These are phyloP conservation scores for Rhinella marina DNA, from an alignment of 2,797 vertebrate species.

Conservation along the genomic window DNA sequence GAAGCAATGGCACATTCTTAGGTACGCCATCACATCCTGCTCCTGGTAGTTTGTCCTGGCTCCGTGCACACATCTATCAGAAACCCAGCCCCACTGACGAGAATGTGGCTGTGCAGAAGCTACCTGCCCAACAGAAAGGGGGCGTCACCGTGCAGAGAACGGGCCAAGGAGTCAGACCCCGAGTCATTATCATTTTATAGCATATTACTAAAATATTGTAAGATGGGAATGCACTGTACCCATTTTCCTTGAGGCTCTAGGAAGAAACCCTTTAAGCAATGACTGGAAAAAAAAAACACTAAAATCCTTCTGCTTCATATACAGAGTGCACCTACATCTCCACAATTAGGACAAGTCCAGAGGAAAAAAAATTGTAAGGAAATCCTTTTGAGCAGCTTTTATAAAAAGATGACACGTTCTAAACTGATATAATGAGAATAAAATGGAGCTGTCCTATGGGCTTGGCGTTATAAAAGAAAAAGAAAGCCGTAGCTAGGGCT, in stretches of 20 bases:
- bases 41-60: too few species aligned
- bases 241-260: background rate
- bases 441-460: constrained; percentile 20
- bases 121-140: too few species aligned
- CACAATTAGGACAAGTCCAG: background rate
- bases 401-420: background rate
- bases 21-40: too few species aligned
- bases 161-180: too few species aligned
- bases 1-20: too few species aligned
- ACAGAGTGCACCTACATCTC: background rate
- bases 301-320: background rate
- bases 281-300: background rate
- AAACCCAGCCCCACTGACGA: too few species aligned
- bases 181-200: too few species aligned
- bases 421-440: constrained; percentile 38
- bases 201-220: too few species aligned
- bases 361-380: background rate
- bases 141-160: too few species aligned
- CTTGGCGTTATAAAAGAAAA: background rate
- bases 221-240: background rate
- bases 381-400: background rate
- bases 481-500: constrained; percentile 3
- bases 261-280: background rate
- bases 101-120: too few species aligned
- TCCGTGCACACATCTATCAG: too few species aligned